Percentiles rank a stretch among this genome's conserved stretches.
phyloP scores from a whole-genome alignment of 2,113 vertebrate genomes.

The Cygnus buccinator region DNA sequence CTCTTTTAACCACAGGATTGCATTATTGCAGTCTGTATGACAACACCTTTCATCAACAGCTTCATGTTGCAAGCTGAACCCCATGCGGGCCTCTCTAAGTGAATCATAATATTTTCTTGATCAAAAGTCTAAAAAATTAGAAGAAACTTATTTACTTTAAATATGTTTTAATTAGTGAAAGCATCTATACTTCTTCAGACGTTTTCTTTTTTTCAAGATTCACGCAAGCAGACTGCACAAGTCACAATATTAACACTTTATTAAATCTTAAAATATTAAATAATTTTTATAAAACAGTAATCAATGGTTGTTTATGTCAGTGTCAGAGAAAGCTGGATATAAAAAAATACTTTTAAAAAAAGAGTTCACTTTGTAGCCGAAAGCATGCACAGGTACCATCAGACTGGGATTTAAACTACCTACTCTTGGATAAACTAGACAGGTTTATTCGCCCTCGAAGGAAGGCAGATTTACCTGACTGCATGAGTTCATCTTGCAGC shows the following conservation, averaged over 20 bases:
- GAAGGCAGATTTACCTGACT: not conserved
- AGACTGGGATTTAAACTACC: not conserved
- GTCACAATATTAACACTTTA: not conserved
- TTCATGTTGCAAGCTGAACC: conserved; percentile 51
- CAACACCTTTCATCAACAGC: conserved; percentile 64
- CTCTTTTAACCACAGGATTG: conserved; percentile 68
- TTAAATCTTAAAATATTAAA: not conserved
- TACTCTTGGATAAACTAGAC: not conserved
- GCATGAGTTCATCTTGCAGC: not conserved
- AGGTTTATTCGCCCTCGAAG: not conserved
- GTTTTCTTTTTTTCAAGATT: not conserved
- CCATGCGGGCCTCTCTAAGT: not conserved
- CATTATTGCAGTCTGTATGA: conserved; percentile 13
- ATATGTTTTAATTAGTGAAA: not conserved
- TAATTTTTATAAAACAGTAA: not conserved
- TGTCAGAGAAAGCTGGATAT: not conserved
- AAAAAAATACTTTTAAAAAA: not conserved
- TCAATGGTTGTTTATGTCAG: not conserved
- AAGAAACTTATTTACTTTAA: not conserved
- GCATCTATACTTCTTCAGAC: not conserved
- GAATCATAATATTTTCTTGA: conserved; percentile 28
- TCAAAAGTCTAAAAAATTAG: not conserved
- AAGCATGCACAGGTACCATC: not conserved
- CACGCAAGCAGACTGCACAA: not conserved
- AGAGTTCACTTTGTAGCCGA: not conserved